These are phyloP conservation scores for Vireo altiloquus DNA, from an alignment of 2,113 vertebrate genomes.

Conservation along the genomic window DNA sequence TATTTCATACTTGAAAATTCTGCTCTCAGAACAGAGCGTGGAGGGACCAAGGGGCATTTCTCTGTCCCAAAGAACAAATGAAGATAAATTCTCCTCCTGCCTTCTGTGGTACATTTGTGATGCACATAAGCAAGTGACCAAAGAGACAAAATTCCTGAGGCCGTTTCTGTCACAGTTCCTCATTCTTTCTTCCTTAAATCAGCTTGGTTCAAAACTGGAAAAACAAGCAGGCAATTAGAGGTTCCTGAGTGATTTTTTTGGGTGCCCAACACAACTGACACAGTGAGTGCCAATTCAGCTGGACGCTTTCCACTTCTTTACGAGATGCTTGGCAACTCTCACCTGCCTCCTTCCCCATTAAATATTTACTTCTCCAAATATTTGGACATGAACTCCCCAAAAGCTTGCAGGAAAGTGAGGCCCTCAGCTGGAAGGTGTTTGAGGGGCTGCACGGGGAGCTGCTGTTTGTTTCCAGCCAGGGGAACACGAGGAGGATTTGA, in stretches of 20 bases:
- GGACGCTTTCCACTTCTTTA: neutral
- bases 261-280: neutral
- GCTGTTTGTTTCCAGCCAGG: neutral
- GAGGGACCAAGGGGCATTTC: neutral
- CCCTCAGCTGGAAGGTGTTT: neutral
- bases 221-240: neutral
- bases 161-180: neutral
- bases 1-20: neutral
- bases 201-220: neutral
- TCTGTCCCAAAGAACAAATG: neutral
- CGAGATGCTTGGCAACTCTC: neutral
- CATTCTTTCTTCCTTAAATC: neutral
- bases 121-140: neutral
- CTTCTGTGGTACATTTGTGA: neutral
- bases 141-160: neutral
- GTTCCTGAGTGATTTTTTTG: neutral
- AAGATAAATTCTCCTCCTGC: neutral
- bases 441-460: neutral
- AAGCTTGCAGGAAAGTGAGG: neutral
- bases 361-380: neutral
- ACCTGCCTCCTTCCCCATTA: neutral
- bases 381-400: neutral
- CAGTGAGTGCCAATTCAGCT: fast-evolving
- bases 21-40: neutral
- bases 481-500: neutral